Base-by-base conservation (phyloP, 2,113 vertebrate genomes). In the Oryzias javanicus region DNA sequence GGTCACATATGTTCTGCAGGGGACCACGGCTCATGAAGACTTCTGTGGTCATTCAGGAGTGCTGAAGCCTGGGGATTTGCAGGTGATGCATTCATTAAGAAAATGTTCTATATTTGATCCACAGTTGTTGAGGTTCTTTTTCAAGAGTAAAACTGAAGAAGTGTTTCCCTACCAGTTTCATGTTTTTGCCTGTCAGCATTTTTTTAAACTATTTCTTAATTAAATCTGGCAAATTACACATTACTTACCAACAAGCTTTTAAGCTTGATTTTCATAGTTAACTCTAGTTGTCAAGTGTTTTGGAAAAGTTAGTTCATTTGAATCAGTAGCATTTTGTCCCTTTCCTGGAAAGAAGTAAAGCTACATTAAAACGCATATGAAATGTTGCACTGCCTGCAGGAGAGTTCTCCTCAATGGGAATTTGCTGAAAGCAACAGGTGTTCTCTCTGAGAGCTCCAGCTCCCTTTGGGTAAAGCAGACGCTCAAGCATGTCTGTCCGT, bases 51-150 rank as follows among this genome's bases (percentile, higher is more conserved):
- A 89, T 0, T 10, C 49, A 44, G 92, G 91, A 69, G 79, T 44
- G 74, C 60, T 94, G 72, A 75, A 92, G 61, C 70, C 91, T 49
- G 92, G 85, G 58, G 93, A 93, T 78, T 72, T 93, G 62, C 91
- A 94, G 83, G 91, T 95, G 91, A 6, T 42, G 4, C 40, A 24
- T 27, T 14, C 12, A 24, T 24, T 13, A 4, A 25, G 4, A 27
- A 27, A 27, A 4, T 20, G 4, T 35, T 17, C 6, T 7, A 13
- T 10, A 7, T 44, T 44, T 41, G 3, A 55, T 29, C 8, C 22
- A 25, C 22, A 50, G 6, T 25, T 42, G 3, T 25, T 16, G 6
- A 16, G n/a, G 10, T 44, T 55, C 20, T 8, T 25, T n/a, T 10
- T 42, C 17, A 18, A 47, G 46, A 47, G 18, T 12, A 18, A 10